These are phyloP conservation scores for Tuberolachnus salignus DNA, from an alignment of 2,888 invertebrate species.

Conservation along the genomic window DNA sequence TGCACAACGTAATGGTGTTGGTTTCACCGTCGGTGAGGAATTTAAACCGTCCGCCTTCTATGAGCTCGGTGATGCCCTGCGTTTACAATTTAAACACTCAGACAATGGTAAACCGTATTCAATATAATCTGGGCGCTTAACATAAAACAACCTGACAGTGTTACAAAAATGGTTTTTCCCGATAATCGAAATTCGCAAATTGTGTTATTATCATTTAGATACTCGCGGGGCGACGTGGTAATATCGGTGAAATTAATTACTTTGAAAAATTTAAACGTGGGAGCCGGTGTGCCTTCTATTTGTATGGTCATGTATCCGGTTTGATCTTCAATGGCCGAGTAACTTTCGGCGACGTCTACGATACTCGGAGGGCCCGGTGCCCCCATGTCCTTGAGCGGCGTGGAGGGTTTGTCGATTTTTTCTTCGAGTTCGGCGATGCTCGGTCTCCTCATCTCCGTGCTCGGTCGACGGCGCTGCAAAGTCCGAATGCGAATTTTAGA, in stretches of 20 bases:
- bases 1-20: slow-evolving; percentile 89
- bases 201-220: too few relatives aligned
- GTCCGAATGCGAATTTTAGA: slow-evolving; percentile 4
- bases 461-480: slow-evolving; percentile 78
- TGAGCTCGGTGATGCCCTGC: slow-evolving; percentile 84
- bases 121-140: too few relatives aligned
- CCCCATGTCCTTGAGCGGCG: slow-evolving; percentile 81
- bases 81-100: background rate
- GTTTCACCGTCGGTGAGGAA: slow-evolving; percentile 92
- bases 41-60: slow-evolving; percentile 94
- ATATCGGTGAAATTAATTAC: slow-evolving; percentile 60
- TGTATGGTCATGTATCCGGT: slow-evolving; percentile 91
- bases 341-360: slow-evolving; percentile 91
- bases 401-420: slow-evolving; percentile 87
- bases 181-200: too few relatives aligned
- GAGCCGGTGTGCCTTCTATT: slow-evolving; percentile 93
- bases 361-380: slow-evolving; percentile 85
- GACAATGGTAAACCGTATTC: too few relatives aligned
- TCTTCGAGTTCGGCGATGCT: slow-evolving; percentile 90
- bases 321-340: slow-evolving; percentile 95
- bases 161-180: too few relatives aligned
- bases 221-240: too few relatives aligned
- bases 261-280: slow-evolving; percentile 94
- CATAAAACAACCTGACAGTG: too few relatives aligned
- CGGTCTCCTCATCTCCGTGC: slow-evolving; percentile 86